Evolutionary conservation across 2,888 invertebrate species (phyloP).

Genomic region (Calephelis perditalis): DNA sequence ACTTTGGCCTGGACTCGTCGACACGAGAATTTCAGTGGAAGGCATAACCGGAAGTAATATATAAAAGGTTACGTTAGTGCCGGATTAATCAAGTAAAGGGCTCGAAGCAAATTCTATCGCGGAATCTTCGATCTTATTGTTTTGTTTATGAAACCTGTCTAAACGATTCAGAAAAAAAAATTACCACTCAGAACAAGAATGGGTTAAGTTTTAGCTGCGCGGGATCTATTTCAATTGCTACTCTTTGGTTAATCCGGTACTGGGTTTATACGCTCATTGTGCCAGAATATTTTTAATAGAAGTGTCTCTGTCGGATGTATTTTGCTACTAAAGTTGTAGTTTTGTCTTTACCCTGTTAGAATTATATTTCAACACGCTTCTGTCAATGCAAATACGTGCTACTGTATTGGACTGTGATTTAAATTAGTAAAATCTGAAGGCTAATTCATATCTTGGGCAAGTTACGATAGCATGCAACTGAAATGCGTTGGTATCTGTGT

Average conservation of each 20-base stretch:
- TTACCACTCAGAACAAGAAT: too few species aligned
- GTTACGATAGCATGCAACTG: too few species aligned
- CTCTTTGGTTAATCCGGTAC: too few species aligned
- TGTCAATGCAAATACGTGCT: slow-evolving; percentile 1
- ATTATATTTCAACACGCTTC: slow-evolving; percentile 3
- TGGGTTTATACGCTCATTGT: slow-evolving; percentile 31
- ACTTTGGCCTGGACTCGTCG: slow-evolving; percentile 78
- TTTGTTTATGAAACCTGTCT: too few species aligned
- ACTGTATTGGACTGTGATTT: neutral
- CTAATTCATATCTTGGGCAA: neutral
- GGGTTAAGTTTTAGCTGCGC: too few species aligned
- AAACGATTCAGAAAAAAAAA: too few species aligned
- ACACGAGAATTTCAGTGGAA: slow-evolving; percentile 80
- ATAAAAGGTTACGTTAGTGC: slow-evolving; percentile 37
- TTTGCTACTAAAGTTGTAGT: slow-evolving; percentile 23
- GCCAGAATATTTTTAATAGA: slow-evolving; percentile 32
- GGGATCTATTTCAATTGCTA: too few species aligned
- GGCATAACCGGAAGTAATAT: slow-evolving; percentile 81
- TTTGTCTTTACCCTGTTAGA: slow-evolving; percentile 13
- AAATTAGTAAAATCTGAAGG: neutral
- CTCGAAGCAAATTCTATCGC: too few species aligned
- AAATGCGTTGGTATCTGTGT: too few species aligned
- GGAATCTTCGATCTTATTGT: too few species aligned
- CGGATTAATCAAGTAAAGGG: too few species aligned
- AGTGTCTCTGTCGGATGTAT: slow-evolving; percentile 22